Percentiles rank a stretch among this genome's conserved stretches.
Conservation (phyloP, 2,113 vertebrate genomes). For the Accipiter virgatus region DNA sequence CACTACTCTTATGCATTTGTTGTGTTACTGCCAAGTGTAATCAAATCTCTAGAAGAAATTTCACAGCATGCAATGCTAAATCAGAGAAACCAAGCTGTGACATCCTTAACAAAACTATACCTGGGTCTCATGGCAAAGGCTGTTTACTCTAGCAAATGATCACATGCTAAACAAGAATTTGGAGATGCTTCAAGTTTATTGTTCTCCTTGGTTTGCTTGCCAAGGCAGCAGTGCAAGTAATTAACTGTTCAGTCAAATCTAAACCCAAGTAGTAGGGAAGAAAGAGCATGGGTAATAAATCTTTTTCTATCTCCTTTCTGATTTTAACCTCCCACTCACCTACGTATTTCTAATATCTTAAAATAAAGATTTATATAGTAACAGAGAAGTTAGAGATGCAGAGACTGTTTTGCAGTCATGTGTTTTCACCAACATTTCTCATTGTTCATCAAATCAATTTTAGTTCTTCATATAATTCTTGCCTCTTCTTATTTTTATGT, state of each 20-base stretch:
- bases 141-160: background rate
- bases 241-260: background rate
- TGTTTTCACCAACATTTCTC: background rate
- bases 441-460: background rate
- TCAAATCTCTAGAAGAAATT: background rate
- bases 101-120: background rate
- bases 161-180: background rate
- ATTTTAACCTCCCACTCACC: background rate
- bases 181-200: background rate
- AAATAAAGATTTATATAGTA: background rate
- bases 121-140: background rate
- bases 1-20: background rate
- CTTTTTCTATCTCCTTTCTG: background rate
- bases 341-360: background rate
- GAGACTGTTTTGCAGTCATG: background rate
- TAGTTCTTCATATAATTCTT: background rate
- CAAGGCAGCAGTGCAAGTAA: background rate
- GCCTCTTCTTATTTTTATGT: background rate
- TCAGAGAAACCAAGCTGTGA: background rate
- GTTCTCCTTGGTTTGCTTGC: background rate
- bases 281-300: background rate
- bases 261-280: background rate
- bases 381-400: background rate
- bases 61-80: background rate
- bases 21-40: background rate